A percentile compares a stretch with the other conserved stretches of the same genome.
Conservation (phyloP, 2,113 vertebrate species). For the Zootoca vivipara region DNA sequence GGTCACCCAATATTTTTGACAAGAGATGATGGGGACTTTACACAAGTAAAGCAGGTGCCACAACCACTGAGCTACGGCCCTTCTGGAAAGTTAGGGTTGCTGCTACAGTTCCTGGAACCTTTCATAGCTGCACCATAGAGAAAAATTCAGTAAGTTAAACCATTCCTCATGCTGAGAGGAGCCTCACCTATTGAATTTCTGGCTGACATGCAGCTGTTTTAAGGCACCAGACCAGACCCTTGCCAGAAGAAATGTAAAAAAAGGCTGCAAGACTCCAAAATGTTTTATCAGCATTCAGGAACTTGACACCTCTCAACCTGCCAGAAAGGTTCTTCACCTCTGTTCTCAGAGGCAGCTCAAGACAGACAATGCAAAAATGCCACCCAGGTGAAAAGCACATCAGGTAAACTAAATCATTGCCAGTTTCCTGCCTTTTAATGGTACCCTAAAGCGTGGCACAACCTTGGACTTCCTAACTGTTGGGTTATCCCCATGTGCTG, state of each 20-base stretch:
- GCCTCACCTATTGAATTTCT: neutral
- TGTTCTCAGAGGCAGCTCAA: neutral
- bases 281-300: neutral
- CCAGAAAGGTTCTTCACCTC: neutral
- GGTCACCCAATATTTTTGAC: neutral
- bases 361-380: neutral
- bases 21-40: neutral
- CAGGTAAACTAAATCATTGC: neutral
- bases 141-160: neutral
- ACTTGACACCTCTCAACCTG: neutral
- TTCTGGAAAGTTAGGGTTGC: neutral
- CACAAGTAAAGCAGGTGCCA: neutral
- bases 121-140: neutral
- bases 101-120: neutral
- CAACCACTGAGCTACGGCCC: neutral
- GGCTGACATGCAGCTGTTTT: neutral
- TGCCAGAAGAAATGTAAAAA: neutral
- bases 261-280: neutral
- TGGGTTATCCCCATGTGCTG: neutral
- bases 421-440: neutral
- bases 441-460: neutral
- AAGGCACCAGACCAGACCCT: neutral
- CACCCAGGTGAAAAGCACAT: neutral
- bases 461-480: neutral
- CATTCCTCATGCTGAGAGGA: neutral